Evolutionary conservation across 2,113 vertebrate species (phyloP), one percentile per base, ranked within the genome.

Genomic region (Chitala chitala): DNA sequence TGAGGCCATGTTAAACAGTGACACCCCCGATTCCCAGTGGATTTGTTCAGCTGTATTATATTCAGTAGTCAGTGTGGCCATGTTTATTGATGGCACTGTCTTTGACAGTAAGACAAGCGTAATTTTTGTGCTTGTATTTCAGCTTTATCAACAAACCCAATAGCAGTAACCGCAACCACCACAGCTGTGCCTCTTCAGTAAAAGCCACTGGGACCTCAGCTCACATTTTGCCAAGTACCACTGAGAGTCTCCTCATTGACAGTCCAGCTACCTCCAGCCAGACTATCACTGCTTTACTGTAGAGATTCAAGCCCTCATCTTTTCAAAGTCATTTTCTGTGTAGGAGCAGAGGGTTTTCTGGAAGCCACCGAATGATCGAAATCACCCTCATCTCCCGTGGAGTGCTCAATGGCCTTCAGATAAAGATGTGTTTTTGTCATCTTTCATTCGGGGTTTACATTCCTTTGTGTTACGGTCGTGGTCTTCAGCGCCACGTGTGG

Each of bases 181-280:
- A 20, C 17, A 6, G 4, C n/a, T 63, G 31, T 15, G 2, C 5
- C 31, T 40, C 15, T 20, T 54, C 26, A 3, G 17, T 7, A 4
- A 3, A 36, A 61, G 44, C 20, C 26, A 6, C n/a, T 7, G 17
- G 22, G 73, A 78, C 56, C 71, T 61, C 38, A 75, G 54, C 66
- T 69, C 55, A 51, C 68, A 51, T 76, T 74, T n/a, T n/a, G n/a
- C n/a, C n/a, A n/a, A 76, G 68, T 77, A 72, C 77, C 78, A 82
- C 82, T 83, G 78, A 75, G 51, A 26, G 79, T n/a, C n/a, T n/a
- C n/a, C n/a, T n/a, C n/a, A n/a, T n/a, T n/a, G n/a, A n/a, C n/a
- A n/a, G n/a, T n/a, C n/a, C 78, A 75, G 76, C 73, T 65, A 15
- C 22, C 50, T 38, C 36, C 22, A 79, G 82, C 77, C 78, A 82